These are phyloP conservation scores for Caenorhabditis japonica DNA, from an alignment of 2,888 invertebrate species.

Conservation along the genomic window DNA sequence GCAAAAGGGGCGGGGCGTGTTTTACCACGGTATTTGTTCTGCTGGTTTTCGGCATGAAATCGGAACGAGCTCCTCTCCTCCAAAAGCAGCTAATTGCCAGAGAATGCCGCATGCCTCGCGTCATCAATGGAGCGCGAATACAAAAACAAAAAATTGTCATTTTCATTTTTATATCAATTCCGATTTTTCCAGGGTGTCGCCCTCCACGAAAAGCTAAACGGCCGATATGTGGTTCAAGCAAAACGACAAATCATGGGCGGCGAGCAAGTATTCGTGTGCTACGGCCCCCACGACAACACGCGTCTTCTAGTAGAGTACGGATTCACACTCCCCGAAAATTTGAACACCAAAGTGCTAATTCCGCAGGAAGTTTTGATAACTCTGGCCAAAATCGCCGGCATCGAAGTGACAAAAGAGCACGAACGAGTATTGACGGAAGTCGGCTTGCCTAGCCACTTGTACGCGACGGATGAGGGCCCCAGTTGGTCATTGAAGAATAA, in stretches of 20 bases:
- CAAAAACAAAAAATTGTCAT: background rate
- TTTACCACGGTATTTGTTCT: too few relatives aligned
- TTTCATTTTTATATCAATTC: background rate
- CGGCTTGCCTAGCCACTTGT: constrained; percentile 64
- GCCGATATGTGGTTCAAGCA: constrained; percentile 55
- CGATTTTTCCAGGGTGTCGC: constrained; percentile 54
- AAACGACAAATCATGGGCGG: constrained; percentile 46
- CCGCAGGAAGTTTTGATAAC: constrained; percentile 50
- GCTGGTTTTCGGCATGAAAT: too few relatives aligned
- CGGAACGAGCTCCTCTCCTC: too few relatives aligned
- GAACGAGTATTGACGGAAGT: constrained; percentile 60
- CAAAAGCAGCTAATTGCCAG: too few relatives aligned
- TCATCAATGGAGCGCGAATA: too few relatives aligned
- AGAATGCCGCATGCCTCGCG: too few relatives aligned
- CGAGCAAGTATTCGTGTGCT: constrained; percentile 77
- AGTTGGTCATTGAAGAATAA: constrained; percentile 69
- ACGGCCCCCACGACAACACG: constrained; percentile 78
- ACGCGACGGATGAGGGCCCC: constrained; percentile 68
- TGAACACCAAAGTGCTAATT: constrained; percentile 65
- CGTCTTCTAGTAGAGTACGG: constrained; percentile 79
- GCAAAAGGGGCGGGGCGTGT: too few relatives aligned
- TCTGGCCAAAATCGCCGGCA: constrained; percentile 53
- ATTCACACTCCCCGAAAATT: constrained; percentile 78
- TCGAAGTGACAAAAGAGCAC: constrained; percentile 55
- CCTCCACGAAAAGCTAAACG: constrained; percentile 54